These are phyloP conservation scores for Circaetus gallicus DNA, from an alignment of 2,113 vertebrate species.

Conservation along the genomic window DNA sequence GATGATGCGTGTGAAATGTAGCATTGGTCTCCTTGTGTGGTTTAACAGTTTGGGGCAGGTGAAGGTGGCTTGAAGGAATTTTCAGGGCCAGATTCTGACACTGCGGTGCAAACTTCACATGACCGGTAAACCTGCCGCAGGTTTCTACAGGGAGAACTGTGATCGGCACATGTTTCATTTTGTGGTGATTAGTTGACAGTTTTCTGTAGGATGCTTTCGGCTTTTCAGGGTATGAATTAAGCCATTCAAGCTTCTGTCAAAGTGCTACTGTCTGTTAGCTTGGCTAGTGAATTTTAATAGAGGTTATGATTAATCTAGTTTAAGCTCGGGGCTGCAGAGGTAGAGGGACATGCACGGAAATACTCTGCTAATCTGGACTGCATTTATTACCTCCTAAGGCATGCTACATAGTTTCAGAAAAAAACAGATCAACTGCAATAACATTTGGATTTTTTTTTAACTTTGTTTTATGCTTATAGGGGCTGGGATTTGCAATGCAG, in stretches of 20 bases:
- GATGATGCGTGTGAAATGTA: not conserved
- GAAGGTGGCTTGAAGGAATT: not conserved
- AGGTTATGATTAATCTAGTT: not conserved
- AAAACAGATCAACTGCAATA: not conserved
- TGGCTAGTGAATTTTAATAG: not conserved
- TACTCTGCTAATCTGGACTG: not conserved
- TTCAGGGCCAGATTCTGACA: not conserved
- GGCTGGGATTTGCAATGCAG: not conserved
- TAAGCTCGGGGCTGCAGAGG: not conserved
- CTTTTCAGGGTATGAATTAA: not conserved
- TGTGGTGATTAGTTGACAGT: not conserved
- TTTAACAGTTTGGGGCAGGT: not conserved
- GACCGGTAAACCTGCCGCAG: not conserved
- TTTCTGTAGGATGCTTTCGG: not conserved
- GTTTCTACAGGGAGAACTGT: not conserved
- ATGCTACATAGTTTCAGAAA: not conserved
- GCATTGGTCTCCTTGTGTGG: rapidly evolving
- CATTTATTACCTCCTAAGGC: not conserved
- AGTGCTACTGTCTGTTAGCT: not conserved
- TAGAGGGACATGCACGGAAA: rapidly evolving
- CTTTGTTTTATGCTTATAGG: not conserved
- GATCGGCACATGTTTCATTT: rapidly evolving
- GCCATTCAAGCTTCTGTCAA: not conserved
- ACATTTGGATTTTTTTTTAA: not conserved
- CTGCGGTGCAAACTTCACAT: not conserved